Evolutionary conservation across 2,888 invertebrate species (phyloP), one percentile per base, ranked within the genome.

Genomic region (Scaptomyza caliginosa): DNA sequence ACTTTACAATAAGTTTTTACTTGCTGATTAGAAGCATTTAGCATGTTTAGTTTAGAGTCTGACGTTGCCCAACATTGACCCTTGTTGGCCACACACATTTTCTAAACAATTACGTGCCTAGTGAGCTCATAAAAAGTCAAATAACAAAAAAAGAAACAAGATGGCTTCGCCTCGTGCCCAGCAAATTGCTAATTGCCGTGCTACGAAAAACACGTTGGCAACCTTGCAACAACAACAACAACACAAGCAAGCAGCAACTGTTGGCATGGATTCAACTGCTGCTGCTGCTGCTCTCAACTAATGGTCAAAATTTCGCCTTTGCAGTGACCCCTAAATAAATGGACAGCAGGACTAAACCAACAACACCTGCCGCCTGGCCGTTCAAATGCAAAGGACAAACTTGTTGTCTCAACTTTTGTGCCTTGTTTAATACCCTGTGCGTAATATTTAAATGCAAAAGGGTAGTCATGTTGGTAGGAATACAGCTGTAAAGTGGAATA

Each of bases 271-370:
- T 58, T 56, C 32, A 4, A 38, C 26, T 28, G 42, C 39, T 51
- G 45, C 34, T 26, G 50, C 3, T 32, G 32, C 13, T 32, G 13
- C 32, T 32, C 32, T 49, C 66, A 64, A 63, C 65, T 79, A 73
- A 79, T 77, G 77, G 64, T 48, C 57, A 40, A 45, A 67, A 65
- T 65, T 67, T 77, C 60, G 68, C 72, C 77, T 65, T 73, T 65
- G 70, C 73, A 79, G 52, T 76, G 80, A 79, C 80, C 80, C 77
- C 76, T 60, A 70, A 74, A 79, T 64, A 69, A 77, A 68, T 54
- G 77, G 48, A 60, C 71, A 71, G 32, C 52, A 23, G 69, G 36
- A 55, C 62, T 17, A 56, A 64, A 51, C 62, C 26, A 62, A 64
- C 58, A 74, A 67, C 79, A 78, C 79, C 79, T 78, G 76, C 60